These are phyloP conservation scores for Botia almorhae DNA, from an alignment of 2,797 vertebrate species.

Conservation along the genomic window DNA sequence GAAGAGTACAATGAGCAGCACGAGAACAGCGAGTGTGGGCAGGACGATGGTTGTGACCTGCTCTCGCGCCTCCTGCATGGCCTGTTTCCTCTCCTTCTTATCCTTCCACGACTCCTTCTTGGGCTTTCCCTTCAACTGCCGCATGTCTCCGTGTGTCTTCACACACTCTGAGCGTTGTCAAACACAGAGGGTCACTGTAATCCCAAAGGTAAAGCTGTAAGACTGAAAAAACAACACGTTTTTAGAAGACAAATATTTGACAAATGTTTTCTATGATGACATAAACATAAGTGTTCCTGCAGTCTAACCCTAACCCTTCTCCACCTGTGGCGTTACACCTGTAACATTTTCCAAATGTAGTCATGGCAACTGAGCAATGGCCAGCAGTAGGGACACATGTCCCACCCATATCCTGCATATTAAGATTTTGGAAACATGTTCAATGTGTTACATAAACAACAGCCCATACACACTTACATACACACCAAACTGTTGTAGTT, in stretches of 20 bases:
- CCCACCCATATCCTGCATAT: background rate
- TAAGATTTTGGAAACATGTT: background rate
- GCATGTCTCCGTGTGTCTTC: slow-evolving; percentile 76
- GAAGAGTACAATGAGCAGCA: slow-evolving; percentile 91
- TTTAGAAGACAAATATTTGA: no score
- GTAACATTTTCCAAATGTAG: slow-evolving; percentile 20
- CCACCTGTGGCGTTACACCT: background rate
- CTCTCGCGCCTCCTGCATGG: slow-evolving; percentile 95
- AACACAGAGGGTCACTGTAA: slow-evolving; percentile 10
- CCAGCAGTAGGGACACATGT: slow-evolving; percentile 6
- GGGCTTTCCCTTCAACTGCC: slow-evolving; percentile 96
- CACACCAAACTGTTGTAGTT: background rate
- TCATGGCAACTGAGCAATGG: no score
- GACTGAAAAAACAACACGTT: background rate
- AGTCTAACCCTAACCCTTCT: no score
- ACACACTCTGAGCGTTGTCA: background rate
- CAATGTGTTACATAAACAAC: background rate
- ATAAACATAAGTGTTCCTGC: no score
- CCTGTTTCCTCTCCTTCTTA: slow-evolving; percentile 96
- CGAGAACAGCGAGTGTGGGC: slow-evolving; percentile 87
- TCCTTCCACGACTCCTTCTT: slow-evolving; percentile 96
- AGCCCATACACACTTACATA: no score
- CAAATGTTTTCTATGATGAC: no score
- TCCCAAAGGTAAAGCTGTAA: background rate
- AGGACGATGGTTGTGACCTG: slow-evolving; percentile 92